A percentile compares a stretch with the other conserved stretches of the same genome.
These are phyloP conservation scores for Puffinus mauretanicus DNA, from an alignment of 2,113 vertebrate species.

Conservation along the genomic window DNA sequence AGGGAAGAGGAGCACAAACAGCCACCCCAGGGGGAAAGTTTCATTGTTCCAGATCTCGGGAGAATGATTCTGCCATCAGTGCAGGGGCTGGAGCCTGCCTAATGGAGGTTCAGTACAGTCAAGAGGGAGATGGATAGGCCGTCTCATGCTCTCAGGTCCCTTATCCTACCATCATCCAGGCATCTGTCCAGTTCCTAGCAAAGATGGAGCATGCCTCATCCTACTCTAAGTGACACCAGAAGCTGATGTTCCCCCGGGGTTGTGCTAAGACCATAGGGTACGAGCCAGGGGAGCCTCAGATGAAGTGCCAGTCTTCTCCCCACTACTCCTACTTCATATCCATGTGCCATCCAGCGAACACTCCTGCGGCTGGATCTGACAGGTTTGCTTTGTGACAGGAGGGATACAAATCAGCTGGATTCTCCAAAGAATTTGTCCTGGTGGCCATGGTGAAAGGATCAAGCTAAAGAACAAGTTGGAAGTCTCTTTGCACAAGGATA, in stretches of 20 bases:
- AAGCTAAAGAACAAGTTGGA: background rate
- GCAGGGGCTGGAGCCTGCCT: background rate
- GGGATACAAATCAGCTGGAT: background rate
- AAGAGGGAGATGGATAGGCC: background rate
- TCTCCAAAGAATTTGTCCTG: background rate
- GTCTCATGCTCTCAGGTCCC: background rate
- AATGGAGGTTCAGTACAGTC: background rate
- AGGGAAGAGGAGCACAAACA: background rate
- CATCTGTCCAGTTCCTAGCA: background rate
- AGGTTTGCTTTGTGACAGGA: background rate
- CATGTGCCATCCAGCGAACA: accelerated
- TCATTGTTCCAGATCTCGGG: background rate
- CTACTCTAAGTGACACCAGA: background rate
- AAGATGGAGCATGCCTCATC: background rate
- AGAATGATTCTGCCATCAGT: background rate
- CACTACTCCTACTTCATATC: background rate
- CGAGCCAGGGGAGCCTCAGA: background rate
- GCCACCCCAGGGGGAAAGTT: background rate
- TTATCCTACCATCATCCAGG: background rate
- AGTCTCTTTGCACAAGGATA: background rate
- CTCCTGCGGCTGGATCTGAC: background rate
- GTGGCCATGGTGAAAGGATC: background rate
- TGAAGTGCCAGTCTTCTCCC: background rate
- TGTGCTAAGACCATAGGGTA: background rate
- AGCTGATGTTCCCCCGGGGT: background rate